Evolutionary conservation across 2,888 invertebrate genomes (phyloP).

Genomic region (Plebejus argus): DNA sequence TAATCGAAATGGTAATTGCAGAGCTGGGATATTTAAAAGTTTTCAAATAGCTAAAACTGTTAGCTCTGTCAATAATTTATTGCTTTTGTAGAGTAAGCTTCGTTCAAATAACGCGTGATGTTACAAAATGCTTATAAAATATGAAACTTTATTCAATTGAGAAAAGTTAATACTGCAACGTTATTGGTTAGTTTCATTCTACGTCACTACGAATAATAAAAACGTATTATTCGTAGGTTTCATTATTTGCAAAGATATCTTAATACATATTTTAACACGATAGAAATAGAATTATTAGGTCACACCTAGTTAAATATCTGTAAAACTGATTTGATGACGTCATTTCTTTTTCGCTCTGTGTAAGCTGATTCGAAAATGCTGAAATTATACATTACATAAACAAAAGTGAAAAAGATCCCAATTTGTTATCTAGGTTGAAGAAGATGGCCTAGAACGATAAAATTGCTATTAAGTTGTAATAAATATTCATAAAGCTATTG

Average conservation of each 20-base stretch:
- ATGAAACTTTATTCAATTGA: background rate
- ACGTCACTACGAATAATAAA: no score
- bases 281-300: no score
- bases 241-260: no score
- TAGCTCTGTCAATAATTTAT: background rate
- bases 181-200: no score
- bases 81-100: background rate
- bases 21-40: background rate
- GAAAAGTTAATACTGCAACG: background rate
- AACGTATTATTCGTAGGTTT: no score
- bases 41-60: background rate
- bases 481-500: constrained; percentile 19
- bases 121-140: background rate
- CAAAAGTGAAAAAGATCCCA: background rate
- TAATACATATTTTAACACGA: no score
- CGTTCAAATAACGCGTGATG: background rate
- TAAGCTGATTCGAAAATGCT: background rate
- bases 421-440: background rate
- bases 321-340: background rate
- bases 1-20: background rate
- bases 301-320: background rate
- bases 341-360: background rate
- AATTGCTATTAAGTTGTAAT: constrained; percentile 17
- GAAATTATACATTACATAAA: constrained; percentile 2
- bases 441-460: constrained; percentile 20